phyloP scores from a whole-genome alignment of 2,113 vertebrate species.

The Spheniscus mendiculus region DNA sequence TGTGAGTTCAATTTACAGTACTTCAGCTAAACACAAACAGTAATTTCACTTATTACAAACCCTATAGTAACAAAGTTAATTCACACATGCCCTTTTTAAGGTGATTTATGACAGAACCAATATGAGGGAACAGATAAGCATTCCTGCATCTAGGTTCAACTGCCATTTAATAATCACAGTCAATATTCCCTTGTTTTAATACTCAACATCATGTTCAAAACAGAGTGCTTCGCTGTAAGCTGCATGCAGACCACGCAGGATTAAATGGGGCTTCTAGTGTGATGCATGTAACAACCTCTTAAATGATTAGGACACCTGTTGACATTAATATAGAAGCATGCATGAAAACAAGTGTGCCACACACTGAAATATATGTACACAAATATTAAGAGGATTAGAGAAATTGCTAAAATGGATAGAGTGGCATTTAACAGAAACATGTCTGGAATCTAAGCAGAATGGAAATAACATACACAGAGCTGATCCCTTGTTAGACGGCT shows the following conservation, averaged over 20 bases:
- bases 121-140: neutral
- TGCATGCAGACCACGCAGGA: neutral
- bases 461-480: neutral
- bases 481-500: neutral
- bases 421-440: neutral
- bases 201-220: neutral
- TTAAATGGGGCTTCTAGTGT: neutral
- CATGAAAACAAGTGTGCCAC: neutral
- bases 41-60: neutral
- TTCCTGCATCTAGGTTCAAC: neutral
- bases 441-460: neutral
- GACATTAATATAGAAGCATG: conserved; percentile 1
- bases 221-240: neutral
- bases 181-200: neutral
- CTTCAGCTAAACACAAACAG: neutral
- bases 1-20: neutral
- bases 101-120: neutral
- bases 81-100: neutral
- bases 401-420: neutral
- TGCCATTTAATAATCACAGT: neutral
- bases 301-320: conserved; percentile 46
- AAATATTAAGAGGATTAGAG: neutral
- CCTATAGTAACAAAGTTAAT: neutral
- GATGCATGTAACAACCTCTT: neutral
- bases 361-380: neutral